Percentiles rank a stretch among this genome's conserved stretches.
Evolutionary conservation across 1,140 invertebrate species (phyloP).

Genomic region (Procambarus clarkii): DNA sequence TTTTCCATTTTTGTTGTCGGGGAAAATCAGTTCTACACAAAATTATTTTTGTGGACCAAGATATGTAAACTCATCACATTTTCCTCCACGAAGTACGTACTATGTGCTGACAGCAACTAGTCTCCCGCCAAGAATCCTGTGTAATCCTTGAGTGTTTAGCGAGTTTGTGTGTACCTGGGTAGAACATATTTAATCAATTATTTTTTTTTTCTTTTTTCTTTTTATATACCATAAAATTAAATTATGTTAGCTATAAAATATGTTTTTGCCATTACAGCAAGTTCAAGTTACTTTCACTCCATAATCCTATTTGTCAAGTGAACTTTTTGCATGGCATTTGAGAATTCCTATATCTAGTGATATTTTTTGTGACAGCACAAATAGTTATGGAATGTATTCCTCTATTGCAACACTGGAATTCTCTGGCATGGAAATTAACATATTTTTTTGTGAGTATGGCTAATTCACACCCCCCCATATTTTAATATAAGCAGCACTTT

Average conservation of each 20-base stretch:
- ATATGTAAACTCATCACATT: constrained; percentile 21
- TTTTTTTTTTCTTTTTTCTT: constrained; percentile 24
- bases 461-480: constrained; percentile 59
- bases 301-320: constrained; percentile 50
- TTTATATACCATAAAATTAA: constrained; percentile 37
- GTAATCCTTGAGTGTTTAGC: constrained; percentile 44
- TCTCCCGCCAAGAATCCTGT: constrained; percentile 36
- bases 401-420: constrained; percentile 59
- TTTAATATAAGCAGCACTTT: constrained; percentile 63
- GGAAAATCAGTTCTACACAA: constrained; percentile 27
- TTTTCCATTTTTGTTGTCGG: not conserved
- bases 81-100: constrained; percentile 18
- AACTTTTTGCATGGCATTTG: constrained; percentile 63
- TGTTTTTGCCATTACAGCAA: constrained; percentile 34
- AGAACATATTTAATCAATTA: constrained; percentile 48
- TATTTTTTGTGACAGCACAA: constrained; percentile 69
- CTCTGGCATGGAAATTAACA: constrained; percentile 59
- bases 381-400: constrained; percentile 59
- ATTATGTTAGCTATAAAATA: constrained; percentile 31
- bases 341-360: constrained; percentile 64
- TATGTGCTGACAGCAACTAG: constrained; percentile 36
- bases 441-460: constrained; percentile 61
- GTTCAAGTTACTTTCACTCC: constrained; percentile 61
- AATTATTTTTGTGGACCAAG: constrained; percentile 25
- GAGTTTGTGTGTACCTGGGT: constrained; percentile 64